Conservation (phyloP, 2,113 vertebrate genomes). For the Oophaga pumilio region DNA sequence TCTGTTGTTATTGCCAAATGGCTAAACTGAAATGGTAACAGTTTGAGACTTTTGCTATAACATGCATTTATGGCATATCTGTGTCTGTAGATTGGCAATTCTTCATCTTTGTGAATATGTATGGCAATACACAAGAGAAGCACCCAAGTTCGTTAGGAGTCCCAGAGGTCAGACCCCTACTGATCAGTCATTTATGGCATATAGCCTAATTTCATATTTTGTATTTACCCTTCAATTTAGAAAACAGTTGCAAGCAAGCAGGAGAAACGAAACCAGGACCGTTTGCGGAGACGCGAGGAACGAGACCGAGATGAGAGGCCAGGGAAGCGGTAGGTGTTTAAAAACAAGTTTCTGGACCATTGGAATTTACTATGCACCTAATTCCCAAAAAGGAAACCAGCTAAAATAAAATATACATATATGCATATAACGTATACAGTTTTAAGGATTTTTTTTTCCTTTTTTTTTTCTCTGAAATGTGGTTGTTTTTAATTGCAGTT, state of each 20-base stretch:
- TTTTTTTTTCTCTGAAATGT: background rate
- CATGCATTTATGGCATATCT: background rate
- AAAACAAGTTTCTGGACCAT: background rate
- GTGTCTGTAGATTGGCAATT: background rate
- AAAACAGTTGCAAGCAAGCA: constrained; percentile 97
- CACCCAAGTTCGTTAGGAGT: background rate
- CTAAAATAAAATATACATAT: too few species aligned
- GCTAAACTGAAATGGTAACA: too few species aligned
- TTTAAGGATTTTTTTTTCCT: background rate
- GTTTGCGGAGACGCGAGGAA: constrained; percentile 92
- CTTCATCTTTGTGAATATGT: background rate
- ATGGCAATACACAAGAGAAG: background rate
- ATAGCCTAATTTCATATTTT: background rate
- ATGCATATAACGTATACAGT: background rate
- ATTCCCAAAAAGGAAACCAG: background rate
- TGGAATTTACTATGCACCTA: background rate
- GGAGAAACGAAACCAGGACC: constrained; percentile 94
- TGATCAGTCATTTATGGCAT: background rate
- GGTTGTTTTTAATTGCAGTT: background rate
- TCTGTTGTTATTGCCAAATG: too few species aligned
- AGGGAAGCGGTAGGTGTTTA: constrained; percentile 71
- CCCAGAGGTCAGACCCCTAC: background rate
- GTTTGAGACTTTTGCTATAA: background rate
- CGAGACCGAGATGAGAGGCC: constrained; percentile 90
- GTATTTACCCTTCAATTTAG: constrained; percentile 66